phyloP scores from a whole-genome alignment of 1,140 invertebrate species.

The Olivierus martensii region DNA sequence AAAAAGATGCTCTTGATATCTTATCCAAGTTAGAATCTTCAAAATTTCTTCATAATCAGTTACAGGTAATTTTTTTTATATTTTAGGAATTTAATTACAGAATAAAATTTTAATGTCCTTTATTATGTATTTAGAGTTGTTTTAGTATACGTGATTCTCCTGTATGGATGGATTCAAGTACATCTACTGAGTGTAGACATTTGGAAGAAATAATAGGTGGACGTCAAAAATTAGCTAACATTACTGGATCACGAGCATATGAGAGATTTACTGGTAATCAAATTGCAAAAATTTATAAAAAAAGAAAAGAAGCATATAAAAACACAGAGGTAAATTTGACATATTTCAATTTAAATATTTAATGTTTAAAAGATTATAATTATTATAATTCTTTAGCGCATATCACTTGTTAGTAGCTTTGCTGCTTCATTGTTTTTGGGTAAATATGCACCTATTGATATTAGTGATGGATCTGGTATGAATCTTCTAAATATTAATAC shows the following conservation, averaged over 20 bases:
- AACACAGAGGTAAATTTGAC: slow-evolving; percentile 51
- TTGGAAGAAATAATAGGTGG: slow-evolving; percentile 70
- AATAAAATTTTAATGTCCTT: background rate
- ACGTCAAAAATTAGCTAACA: slow-evolving; percentile 53
- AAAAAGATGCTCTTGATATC: slow-evolving; percentile 48
- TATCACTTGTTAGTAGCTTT: slow-evolving; percentile 88
- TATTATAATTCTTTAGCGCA: too few relatives aligned
- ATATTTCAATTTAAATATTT: too few relatives aligned
- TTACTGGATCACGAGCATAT: slow-evolving; percentile 85
- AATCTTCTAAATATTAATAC: slow-evolving; percentile 76
- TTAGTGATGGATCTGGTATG: slow-evolving; percentile 90
- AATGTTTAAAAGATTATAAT: too few relatives aligned
- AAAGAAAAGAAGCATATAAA: slow-evolving; percentile 54
- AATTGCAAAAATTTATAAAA: slow-evolving; percentile 73
- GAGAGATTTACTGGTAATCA: slow-evolving; percentile 88
- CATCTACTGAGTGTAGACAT: slow-evolving; percentile 56
- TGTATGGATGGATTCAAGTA: slow-evolving; percentile 94
- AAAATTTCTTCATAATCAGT: slow-evolving; percentile 68
- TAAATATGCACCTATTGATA: slow-evolving; percentile 76
- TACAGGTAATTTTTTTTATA: slow-evolving; percentile 32
- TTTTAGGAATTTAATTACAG: background rate
- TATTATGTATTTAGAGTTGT: slow-evolving; percentile 21
- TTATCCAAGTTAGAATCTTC: slow-evolving; percentile 51
- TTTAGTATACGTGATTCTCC: slow-evolving; percentile 74
- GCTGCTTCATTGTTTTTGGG: slow-evolving; percentile 77